phyloP scores from a whole-genome alignment of 2,113 vertebrate species.

The Trochalopteron elliotii region DNA sequence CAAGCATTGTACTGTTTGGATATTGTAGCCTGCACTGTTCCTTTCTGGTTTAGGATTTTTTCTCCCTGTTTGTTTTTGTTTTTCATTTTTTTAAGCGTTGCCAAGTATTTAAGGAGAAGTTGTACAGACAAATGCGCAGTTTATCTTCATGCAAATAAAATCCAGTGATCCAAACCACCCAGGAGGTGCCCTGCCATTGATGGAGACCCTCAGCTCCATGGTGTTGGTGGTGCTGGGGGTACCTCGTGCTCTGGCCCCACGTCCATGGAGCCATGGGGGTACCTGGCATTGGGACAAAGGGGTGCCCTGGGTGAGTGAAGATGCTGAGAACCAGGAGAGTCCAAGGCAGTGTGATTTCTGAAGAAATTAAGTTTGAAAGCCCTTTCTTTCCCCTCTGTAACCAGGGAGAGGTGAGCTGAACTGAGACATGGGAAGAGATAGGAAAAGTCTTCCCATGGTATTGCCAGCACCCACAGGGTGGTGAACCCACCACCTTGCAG shows the following conservation, averaged over 20 bases:
- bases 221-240: neutral
- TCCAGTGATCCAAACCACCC: neutral
- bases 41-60: neutral
- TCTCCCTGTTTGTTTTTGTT: neutral
- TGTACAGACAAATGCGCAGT: conserved; percentile 11
- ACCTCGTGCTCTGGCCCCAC: fast-evolving
- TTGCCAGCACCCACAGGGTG: neutral
- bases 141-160: conserved; percentile 65
- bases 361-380: neutral
- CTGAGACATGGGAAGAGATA: neutral
- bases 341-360: neutral
- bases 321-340: neutral
- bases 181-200: neutral
- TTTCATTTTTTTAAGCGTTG: neutral
- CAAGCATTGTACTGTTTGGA: conserved; percentile 37
- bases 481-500: neutral
- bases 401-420: neutral
- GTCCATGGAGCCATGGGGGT: neutral
- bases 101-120: conserved; percentile 58
- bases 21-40: conserved; percentile 36
- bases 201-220: neutral
- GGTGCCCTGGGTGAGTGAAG: neutral
- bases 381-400: neutral
- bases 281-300: neutral
- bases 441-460: neutral